Conservation (phyloP, 2,797 vertebrate species). For the Gymnothorax javanicus region DNA sequence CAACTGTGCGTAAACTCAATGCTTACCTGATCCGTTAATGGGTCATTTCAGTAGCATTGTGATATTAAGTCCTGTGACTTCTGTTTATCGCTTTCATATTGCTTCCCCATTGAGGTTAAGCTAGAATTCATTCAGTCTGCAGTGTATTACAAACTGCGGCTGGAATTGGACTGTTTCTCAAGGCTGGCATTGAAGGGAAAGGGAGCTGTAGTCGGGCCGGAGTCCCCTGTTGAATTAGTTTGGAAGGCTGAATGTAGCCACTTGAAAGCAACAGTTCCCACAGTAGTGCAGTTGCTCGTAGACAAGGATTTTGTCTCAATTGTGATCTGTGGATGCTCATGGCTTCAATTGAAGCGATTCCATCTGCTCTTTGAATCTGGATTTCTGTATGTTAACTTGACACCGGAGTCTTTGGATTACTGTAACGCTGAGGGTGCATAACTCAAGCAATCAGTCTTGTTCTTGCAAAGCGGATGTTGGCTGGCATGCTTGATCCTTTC, state of each 20-base stretch:
- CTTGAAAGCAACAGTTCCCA: background rate
- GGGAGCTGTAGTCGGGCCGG: background rate
- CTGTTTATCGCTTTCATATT: background rate
- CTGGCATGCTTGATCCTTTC: background rate
- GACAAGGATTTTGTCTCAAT: background rate
- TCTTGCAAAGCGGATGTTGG: background rate
- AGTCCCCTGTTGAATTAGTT: background rate
- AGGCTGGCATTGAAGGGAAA: background rate
- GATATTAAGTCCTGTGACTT: conserved; percentile 7
- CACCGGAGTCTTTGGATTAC: conserved; percentile 6
- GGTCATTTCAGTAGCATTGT: conserved; percentile 16
- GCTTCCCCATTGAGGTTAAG: background rate
- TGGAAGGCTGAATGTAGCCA: background rate
- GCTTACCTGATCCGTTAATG: conserved; percentile 16
- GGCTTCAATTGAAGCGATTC: background rate
- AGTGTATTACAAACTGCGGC: background rate
- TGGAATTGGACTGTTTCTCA: background rate
- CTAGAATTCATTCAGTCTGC: background rate
- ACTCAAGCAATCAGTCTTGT: background rate
- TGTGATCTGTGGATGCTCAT: background rate
- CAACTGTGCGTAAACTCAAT: background rate
- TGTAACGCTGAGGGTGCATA: conserved; percentile 3
- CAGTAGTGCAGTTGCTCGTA: background rate
- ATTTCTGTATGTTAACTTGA: background rate
- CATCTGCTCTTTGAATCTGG: background rate